Conservation (phyloP, 2,888 invertebrate species). For the Artemia sinica region DNA sequence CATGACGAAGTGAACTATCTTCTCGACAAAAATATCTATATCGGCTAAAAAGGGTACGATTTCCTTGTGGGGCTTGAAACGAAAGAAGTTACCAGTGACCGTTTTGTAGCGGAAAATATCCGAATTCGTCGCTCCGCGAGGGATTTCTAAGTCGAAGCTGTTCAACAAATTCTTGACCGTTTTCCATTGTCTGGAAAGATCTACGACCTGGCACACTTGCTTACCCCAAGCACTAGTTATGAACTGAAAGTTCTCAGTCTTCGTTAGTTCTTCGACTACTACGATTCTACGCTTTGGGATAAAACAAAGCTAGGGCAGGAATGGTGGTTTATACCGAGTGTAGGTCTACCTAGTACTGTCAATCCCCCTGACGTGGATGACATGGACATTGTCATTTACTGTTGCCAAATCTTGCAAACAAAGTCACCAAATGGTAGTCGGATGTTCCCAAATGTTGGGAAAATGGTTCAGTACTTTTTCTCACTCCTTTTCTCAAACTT, state of each 20-base stretch:
- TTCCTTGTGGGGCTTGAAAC: no score
- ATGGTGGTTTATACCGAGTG: background rate
- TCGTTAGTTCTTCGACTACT: background rate
- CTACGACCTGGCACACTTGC: background rate
- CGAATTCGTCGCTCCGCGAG: background rate
- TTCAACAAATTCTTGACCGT: background rate
- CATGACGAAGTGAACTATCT: no score
- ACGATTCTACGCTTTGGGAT: background rate
- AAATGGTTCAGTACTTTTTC: slow-evolving; percentile 4
- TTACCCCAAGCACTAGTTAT: background rate
- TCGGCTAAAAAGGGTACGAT: no score
- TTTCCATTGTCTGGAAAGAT: background rate
- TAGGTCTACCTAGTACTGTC: background rate
- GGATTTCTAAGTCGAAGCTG: background rate
- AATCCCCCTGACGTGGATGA: background rate
- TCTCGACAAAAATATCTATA: no score
- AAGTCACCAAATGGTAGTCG: background rate
- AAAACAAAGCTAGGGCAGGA: background rate
- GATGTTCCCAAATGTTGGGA: background rate
- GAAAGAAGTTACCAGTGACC: no score
- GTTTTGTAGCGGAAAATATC: no score
- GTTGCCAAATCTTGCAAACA: background rate
- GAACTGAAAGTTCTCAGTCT: background rate
- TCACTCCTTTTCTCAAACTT: background rate
- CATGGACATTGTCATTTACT: background rate